Conservation (phyloP, 2,888 invertebrate genomes). For the Lasioglossum morio region DNA sequence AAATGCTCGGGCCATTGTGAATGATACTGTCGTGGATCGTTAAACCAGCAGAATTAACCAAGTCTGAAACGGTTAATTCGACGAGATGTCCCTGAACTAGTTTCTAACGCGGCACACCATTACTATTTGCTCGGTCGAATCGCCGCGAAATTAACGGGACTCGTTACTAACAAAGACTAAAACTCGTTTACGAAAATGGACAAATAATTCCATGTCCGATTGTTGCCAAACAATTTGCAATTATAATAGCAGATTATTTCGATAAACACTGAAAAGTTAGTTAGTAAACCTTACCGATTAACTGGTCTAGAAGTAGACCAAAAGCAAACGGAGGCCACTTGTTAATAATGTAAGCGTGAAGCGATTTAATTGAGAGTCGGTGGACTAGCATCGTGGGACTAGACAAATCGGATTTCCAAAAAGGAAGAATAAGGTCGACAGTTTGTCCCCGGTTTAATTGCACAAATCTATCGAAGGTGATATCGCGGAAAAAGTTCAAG, state of each 20-base stretch:
- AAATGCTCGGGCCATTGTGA: constrained; percentile 11
- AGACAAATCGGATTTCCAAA: not conserved
- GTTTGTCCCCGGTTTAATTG: not conserved
- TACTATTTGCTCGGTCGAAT: not conserved
- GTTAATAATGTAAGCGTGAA: not conserved
- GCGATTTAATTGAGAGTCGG: not conserved
- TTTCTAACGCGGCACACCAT: constrained; percentile 36
- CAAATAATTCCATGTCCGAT: too few relatives aligned
- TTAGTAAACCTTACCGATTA: not conserved
- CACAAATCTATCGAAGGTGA: not conserved
- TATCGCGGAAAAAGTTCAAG: not conserved
- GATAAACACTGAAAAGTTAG: not conserved
- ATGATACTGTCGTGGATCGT: constrained; percentile 37
- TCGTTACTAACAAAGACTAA: too few relatives aligned
- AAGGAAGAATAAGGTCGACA: not conserved
- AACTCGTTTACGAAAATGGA: too few relatives aligned
- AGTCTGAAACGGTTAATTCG: constrained; percentile 7
- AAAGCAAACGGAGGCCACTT: not conserved
- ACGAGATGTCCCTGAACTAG: constrained; percentile 52
- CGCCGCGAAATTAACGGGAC: not conserved
- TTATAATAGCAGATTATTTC: not conserved
- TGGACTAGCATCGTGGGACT: not conserved
- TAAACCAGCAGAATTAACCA: constrained; percentile 21
- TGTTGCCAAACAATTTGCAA: too few relatives aligned
- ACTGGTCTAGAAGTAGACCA: not conserved